Evolutionary conservation across 2,113 vertebrate genomes (phyloP).

Genomic region (Ceuthmochares aereus): DNA sequence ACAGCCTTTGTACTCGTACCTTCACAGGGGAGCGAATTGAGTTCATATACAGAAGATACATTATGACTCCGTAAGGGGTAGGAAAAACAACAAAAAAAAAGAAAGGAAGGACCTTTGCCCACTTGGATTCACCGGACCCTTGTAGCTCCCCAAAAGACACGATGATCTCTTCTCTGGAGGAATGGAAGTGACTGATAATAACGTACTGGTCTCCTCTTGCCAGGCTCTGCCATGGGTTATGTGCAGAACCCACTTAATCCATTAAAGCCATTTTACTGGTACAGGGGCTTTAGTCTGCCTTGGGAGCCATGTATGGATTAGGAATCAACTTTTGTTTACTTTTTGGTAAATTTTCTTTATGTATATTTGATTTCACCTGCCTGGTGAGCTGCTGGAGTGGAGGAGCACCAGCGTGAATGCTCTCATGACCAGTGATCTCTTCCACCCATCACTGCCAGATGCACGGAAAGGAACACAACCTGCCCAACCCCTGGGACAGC

Average conservation of each 20-base stretch:
- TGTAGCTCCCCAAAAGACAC: neutral
- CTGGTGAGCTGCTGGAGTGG: fast-evolving
- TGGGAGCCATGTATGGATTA: fast-evolving
- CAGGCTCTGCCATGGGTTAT: neutral
- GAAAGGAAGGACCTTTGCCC: neutral
- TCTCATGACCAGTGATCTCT: neutral
- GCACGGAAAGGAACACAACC: neutral
- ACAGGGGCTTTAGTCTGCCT: neutral
- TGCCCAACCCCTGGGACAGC: neutral
- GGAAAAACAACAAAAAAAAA: neutral
- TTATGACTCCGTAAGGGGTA: neutral
- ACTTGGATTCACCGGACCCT: neutral
- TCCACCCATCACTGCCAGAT: neutral
- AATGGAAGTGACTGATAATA: neutral
- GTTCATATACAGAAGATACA: neutral
- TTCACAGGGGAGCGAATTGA: neutral
- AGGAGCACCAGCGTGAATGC: neutral
- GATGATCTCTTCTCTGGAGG: neutral
- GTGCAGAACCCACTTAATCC: neutral
- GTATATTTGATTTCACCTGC: neutral
- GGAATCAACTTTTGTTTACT: neutral
- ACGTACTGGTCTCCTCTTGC: fast-evolving
- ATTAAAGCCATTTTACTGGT: neutral
- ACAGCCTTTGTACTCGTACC: neutral
- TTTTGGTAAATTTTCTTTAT: neutral